phyloP scores from a whole-genome alignment of 2,113 vertebrate genomes.

The Ceuthmochares aereus region DNA sequence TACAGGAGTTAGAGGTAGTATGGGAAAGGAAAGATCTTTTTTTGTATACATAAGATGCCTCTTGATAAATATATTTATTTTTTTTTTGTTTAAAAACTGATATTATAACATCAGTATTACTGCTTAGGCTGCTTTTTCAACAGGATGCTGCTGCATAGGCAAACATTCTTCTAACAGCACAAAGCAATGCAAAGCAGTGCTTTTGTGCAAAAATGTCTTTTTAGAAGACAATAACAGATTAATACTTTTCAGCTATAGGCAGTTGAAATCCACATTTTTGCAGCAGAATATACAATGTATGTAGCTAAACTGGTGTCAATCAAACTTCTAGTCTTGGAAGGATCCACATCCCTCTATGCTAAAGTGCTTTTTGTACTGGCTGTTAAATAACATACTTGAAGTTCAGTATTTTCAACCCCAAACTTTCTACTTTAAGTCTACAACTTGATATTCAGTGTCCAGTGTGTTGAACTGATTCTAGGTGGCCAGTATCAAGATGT shows the following conservation, averaged over 20 bases:
- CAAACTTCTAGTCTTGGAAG: conserved; percentile 30
- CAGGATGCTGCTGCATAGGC: background rate
- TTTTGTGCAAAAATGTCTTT: conserved; percentile 26
- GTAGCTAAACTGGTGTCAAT: conserved; percentile 17
- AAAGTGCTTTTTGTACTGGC: background rate
- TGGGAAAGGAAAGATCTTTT: background rate
- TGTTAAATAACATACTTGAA: background rate
- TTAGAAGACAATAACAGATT: background rate
- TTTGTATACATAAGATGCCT: background rate
- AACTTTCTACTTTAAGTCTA: background rate
- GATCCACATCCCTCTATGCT: background rate
- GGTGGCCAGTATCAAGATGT: background rate
- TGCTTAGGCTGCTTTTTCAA: background rate
- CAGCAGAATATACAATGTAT: conserved; percentile 15
- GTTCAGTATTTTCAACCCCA: background rate
- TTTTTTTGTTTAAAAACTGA: background rate
- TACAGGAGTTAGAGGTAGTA: background rate
- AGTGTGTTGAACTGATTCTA: background rate
- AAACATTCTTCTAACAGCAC: background rate
- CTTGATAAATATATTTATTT: background rate
- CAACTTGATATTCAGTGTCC: background rate
- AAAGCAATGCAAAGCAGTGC: background rate
- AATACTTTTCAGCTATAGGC: conserved; percentile 1
- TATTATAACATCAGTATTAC: background rate
- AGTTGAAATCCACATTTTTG: background rate